Percentiles rank a stretch among this genome's conserved stretches.
Evolutionary conservation across 2,888 invertebrate genomes (phyloP).

Genomic region (Melinopterus prodromus): DNA sequence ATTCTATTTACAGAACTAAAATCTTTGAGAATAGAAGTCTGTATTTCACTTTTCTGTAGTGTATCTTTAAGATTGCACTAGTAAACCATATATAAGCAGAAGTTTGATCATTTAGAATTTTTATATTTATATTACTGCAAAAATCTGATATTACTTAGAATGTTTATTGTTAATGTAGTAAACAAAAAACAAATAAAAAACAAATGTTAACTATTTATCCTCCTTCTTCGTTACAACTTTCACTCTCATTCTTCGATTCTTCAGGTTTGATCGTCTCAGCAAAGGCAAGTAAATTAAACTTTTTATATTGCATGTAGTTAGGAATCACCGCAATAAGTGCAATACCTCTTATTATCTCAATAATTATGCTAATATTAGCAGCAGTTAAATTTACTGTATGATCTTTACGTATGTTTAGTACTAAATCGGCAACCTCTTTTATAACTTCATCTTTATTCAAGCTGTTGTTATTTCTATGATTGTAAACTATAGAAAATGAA

Average conservation of each 20-base stretch:
- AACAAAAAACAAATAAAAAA: background rate
- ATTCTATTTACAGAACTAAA: too few relatives aligned
- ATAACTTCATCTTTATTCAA: conserved; percentile 77
- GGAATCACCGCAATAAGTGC: conserved; percentile 84
- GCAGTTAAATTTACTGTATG: conserved; percentile 83
- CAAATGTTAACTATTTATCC: background rate
- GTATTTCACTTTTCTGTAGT: too few relatives aligned
- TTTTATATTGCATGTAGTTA: conserved; percentile 79
- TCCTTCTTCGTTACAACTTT: background rate
- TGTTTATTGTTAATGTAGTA: background rate
- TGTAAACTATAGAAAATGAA: conserved; percentile 80
- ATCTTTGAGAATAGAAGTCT: too few relatives aligned
- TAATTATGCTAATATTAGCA: conserved; percentile 79
- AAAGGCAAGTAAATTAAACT: conserved; percentile 83
- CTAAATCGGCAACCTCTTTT: conserved; percentile 74
- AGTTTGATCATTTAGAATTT: too few relatives aligned
- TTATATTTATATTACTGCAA: too few relatives aligned
- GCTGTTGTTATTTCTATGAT: conserved; percentile 79
- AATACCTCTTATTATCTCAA: conserved; percentile 83
- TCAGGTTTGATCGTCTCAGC: background rate
- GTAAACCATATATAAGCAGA: too few relatives aligned
- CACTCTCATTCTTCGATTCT: background rate
- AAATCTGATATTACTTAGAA: background rate
- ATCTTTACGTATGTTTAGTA: conserved; percentile 71
- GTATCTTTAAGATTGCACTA: too few relatives aligned